Conservation (phyloP, 1,140 invertebrate species). For the Drosophila mojavensis region DNA sequence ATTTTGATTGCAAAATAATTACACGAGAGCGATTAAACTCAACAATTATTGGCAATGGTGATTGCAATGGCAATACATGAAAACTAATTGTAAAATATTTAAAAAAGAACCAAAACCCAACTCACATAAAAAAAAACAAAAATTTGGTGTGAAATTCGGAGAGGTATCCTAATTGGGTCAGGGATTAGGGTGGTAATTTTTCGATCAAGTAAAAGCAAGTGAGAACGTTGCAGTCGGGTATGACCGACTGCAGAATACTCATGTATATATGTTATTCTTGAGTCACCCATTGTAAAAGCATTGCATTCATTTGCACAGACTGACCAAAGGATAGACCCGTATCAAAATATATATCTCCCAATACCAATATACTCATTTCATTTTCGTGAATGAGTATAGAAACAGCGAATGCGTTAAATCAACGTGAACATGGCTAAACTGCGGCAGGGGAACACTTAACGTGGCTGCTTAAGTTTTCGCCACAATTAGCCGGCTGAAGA, state of each 20-base stretch:
- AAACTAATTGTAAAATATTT: constrained; percentile 17
- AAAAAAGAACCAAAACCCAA: not conserved
- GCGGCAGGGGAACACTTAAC: not conserved
- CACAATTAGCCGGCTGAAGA: constrained; percentile 38
- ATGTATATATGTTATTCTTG: too few species aligned
- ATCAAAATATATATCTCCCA: too few species aligned
- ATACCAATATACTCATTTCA: too few species aligned
- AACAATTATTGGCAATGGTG: not conserved
- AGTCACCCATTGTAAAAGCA: too few species aligned
- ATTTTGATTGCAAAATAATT: constrained; percentile 40
- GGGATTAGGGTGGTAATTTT: constrained; percentile 4
- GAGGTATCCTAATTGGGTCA: constrained; percentile 19
- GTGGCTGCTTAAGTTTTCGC: constrained; percentile 29
- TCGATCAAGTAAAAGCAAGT: constrained; percentile 7
- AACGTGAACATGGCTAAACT: not conserved
- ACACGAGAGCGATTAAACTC: constrained; percentile 8
- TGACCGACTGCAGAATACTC: too few species aligned
- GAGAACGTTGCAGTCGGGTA: too few species aligned
- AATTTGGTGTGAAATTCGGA: not conserved
- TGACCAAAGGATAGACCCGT: too few species aligned
- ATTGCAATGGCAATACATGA: not conserved
- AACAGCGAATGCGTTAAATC: constrained; percentile 10
- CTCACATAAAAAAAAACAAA: not conserved
- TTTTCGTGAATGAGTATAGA: too few species aligned
- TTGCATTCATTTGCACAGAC: too few species aligned